Conservation (phyloP, 2,797 vertebrate species). For the Platalea minor region DNA sequence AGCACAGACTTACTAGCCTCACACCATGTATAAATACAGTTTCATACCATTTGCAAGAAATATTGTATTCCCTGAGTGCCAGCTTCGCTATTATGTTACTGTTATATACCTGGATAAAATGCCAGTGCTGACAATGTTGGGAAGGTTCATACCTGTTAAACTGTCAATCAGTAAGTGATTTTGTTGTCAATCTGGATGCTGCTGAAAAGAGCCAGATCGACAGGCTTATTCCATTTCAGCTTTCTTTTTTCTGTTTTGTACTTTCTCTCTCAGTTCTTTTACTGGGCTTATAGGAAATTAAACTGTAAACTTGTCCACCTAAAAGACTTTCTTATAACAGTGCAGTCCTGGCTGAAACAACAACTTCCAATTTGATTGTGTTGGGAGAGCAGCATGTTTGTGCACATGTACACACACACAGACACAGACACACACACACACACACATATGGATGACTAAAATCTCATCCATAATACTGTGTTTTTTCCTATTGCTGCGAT, state of each 20-base stretch:
- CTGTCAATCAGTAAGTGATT: not conserved
- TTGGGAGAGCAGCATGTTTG: not conserved
- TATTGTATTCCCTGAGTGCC: not conserved
- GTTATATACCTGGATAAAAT: not conserved
- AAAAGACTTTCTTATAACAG: not conserved
- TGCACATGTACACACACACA: no score
- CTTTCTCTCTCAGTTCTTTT: not conserved
- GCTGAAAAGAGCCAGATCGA: not conserved
- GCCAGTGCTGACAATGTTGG: not conserved
- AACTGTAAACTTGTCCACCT: not conserved
- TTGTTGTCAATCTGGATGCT: not conserved
- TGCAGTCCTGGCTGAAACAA: not conserved
- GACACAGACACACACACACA: no score
- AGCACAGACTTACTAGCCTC: not conserved
- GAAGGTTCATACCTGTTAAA: not conserved
- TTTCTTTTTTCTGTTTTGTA: not conserved
- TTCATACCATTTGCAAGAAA: not conserved
- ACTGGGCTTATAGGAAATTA: not conserved
- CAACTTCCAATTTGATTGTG: not conserved
- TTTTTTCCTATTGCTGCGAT: not conserved
- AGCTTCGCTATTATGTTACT: not conserved
- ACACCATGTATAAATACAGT: not conserved
- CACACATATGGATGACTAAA: not conserved
- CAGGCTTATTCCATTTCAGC: not conserved
- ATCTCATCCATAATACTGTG: not conserved